These are phyloP conservation scores for Lumbricus terrestris DNA, from an alignment of 2,888 invertebrate genomes.

Conservation along the genomic window DNA sequence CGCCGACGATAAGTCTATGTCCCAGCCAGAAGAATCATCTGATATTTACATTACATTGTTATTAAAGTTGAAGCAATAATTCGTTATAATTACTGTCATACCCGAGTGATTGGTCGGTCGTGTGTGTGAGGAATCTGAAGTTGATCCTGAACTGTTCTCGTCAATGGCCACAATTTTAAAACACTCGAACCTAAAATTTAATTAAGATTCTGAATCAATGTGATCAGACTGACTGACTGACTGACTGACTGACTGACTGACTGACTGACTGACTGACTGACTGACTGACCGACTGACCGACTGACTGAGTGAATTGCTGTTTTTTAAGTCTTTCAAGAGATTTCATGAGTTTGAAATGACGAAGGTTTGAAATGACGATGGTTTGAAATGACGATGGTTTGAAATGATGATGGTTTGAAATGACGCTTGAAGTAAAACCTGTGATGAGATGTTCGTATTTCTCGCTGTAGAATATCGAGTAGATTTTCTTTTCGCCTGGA, in stretches of 20 bases:
- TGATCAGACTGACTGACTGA: too few species aligned
- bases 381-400: background rate
- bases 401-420: too few species aligned
- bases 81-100: background rate
- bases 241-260: too few species aligned
- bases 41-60: too few species aligned
- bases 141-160: constrained; percentile 52
- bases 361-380: background rate
- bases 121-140: constrained; percentile 56
- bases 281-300: too few species aligned
- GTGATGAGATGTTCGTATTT: constrained; percentile 55
- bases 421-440: constrained; percentile 41
- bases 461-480: constrained; percentile 55
- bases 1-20: too few species aligned
- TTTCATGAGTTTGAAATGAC: too few species aligned
- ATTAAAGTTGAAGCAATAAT: background rate
- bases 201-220: background rate
- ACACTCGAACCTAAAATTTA: constrained; percentile 57
- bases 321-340: too few species aligned
- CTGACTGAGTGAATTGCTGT: too few species aligned
- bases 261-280: too few species aligned
- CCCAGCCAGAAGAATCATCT: too few species aligned
- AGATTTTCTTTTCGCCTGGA: constrained; percentile 56
- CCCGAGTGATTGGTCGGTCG: constrained; percentile 44
- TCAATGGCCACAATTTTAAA: constrained; percentile 56